Evolutionary conservation across 64 coral and sea anemone genomes (phyloP).

Genomic region (Actinia equina): DNA sequence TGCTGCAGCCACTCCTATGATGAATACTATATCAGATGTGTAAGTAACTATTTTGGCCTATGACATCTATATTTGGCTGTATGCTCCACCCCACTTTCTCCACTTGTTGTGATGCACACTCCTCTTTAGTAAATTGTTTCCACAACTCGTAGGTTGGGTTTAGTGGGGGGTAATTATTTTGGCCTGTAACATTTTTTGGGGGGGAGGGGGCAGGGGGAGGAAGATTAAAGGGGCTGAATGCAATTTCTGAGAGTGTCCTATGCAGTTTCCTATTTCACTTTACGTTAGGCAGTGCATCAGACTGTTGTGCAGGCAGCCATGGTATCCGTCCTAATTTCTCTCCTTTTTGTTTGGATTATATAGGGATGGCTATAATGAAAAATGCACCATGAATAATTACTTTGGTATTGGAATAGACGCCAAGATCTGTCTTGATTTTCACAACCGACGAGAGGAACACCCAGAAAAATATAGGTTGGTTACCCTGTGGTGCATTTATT

Average conservation of each 20-base stretch:
- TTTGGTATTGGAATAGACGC: constrained; percentile 95
- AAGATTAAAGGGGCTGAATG: no score
- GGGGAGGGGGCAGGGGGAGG: no score
- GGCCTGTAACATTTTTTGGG: no score
- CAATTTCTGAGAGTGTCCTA: no score
- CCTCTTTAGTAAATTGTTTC: no score
- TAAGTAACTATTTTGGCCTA: constrained; percentile 33
- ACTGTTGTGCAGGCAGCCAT: neutral
- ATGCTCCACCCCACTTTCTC: neutral
- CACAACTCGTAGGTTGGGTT: no score
- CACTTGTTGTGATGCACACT: neutral
- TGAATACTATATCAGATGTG: constrained; percentile 86
- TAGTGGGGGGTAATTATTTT: constrained; percentile 14
- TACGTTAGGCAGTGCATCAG: no score
- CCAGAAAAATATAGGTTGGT: constrained; percentile 92
- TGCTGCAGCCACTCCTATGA: constrained; percentile 84
- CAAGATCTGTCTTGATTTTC: constrained; percentile 89
- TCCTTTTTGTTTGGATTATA: constrained; percentile 1
- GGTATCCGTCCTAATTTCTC: neutral
- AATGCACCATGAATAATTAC: constrained; percentile 98
- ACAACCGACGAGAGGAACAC: constrained; percentile 89
- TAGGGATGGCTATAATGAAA: constrained; percentile 88
- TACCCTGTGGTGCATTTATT: neutral
- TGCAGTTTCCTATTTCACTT: no score
- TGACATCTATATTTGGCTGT: neutral